Evolutionary conservation across 2,113 vertebrate species (phyloP).

Genomic region (Alexandromys fortis): DNA sequence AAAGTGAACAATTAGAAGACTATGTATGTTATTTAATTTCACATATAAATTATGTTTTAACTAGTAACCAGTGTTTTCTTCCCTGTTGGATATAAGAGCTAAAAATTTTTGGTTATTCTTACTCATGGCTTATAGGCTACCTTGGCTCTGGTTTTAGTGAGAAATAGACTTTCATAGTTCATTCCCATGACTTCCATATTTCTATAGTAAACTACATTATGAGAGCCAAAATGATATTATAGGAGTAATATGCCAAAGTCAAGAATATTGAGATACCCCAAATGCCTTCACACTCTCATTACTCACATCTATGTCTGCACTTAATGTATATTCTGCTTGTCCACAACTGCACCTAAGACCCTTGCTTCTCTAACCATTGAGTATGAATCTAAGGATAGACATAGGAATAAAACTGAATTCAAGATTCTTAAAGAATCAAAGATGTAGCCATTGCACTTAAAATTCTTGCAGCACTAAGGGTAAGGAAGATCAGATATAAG

Average conservation of each 20-base stretch:
- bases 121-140: background rate
- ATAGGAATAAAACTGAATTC: background rate
- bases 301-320: background rate
- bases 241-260: background rate
- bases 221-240: background rate
- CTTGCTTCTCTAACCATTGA: background rate
- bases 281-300: background rate
- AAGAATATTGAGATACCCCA: background rate
- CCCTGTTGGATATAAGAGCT: background rate
- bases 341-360: background rate
- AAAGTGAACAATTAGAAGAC: background rate
- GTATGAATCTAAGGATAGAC: background rate
- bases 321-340: background rate
- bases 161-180: background rate
- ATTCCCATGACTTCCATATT: background rate
- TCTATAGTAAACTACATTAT: background rate
- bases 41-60: background rate
- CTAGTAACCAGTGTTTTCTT: background rate
- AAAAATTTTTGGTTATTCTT: background rate
- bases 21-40: background rate
- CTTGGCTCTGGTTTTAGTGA: slow-evolving; percentile 10
- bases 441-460: background rate
- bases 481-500: background rate
- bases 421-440: background rate
- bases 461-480: background rate